Evolutionary conservation across 2,797 vertebrate genomes (phyloP).

Genomic region (Forpus xanthops): DNA sequence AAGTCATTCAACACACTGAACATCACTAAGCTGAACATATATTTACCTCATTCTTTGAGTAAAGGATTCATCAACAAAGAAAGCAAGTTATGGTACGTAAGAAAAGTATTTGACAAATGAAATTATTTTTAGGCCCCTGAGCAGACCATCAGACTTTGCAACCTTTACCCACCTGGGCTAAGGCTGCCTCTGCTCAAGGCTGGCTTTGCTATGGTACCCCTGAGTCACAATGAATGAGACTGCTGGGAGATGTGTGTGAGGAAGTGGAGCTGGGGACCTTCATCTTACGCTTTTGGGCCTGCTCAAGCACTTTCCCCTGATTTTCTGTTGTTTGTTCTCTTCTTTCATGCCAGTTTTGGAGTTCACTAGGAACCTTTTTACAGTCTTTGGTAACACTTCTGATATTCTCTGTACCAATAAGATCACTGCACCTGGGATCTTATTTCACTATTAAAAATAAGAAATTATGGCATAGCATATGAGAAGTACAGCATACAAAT

Average conservation of each 20-base stretch:
- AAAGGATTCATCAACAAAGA: not conserved
- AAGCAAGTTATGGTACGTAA: not conserved
- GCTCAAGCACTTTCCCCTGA: not conserved
- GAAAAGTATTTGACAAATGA: not conserved
- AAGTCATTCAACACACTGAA: not conserved
- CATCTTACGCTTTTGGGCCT: too few species aligned
- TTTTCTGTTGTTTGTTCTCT: not conserved
- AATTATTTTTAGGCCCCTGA: not conserved
- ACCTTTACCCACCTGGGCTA: not conserved
- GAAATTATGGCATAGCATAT: not conserved
- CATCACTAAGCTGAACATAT: not conserved
- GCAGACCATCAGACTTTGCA: not conserved
- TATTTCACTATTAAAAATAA: not conserved
- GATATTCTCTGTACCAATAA: not conserved
- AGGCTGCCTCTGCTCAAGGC: not conserved
- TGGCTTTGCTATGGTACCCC: not conserved
- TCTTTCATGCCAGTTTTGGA: not conserved
- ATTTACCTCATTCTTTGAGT: not conserved
- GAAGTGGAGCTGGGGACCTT: not conserved
- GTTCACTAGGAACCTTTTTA: not conserved
- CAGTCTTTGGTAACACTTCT: not conserved
- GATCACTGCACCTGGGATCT: not conserved
- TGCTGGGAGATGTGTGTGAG: not conserved
- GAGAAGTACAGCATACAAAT: not conserved
- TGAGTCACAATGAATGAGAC: accelerated